These are phyloP conservation scores for Hydractinia echinata DNA, from an alignment of 30 jellyfish, hydroid and myxozoan species.

Conservation along the genomic window DNA sequence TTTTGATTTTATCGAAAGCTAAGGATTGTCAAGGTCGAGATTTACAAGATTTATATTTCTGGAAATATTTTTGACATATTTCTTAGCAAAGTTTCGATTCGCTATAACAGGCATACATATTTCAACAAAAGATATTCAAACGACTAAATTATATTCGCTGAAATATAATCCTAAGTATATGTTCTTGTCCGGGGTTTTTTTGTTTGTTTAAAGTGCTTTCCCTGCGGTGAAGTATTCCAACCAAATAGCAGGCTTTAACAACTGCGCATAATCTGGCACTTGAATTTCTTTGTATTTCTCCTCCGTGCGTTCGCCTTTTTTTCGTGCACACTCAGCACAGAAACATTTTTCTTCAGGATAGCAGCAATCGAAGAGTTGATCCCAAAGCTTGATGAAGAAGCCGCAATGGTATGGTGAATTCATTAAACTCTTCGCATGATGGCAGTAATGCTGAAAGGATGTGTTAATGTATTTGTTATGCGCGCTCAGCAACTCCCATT, in stretches of 20 bases:
- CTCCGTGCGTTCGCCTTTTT: constrained; percentile 27
- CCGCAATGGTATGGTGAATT: constrained; percentile 25
- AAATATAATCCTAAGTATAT: too few species aligned
- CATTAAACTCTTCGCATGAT: constrained; percentile 20
- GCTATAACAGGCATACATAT: too few species aligned
- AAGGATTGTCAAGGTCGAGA: too few species aligned
- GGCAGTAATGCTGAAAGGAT: constrained; percentile 26
- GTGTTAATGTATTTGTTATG: constrained; percentile 13
- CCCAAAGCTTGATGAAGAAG: constrained; percentile 16
- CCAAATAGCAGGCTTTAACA: constrained; percentile 6
- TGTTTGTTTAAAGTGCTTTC: not conserved
- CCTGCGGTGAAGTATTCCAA: not conserved
- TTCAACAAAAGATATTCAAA: too few species aligned
- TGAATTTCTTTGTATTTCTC: constrained; percentile 6
- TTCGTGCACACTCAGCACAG: constrained; percentile 34
- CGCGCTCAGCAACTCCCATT: not conserved
- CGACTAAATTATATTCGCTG: too few species aligned
- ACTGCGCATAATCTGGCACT: constrained; percentile 6
- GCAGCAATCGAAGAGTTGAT: constrained; percentile 16
- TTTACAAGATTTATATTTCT: too few species aligned
- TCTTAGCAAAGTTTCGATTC: too few species aligned
- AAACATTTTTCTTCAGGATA: constrained; percentile 23
- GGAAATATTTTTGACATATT: too few species aligned
- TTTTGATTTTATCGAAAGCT: too few species aligned
- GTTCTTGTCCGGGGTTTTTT: too few species aligned